Conservation (phyloP, 2,113 vertebrate species). For the Falcunculus frontatus region DNA sequence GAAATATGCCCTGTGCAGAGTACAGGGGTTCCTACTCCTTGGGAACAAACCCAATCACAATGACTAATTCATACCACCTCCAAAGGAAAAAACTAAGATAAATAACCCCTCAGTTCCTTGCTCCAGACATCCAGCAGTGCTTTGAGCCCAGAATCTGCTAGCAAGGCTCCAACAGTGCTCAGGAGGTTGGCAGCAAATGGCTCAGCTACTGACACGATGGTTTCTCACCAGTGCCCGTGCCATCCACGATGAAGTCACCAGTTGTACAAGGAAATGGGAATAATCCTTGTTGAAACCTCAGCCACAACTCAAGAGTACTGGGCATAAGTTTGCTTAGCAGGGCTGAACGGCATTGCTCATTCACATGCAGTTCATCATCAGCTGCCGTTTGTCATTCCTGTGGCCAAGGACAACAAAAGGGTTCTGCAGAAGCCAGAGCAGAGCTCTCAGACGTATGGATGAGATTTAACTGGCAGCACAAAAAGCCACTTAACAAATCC, state of each 20-base stretch:
- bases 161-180: neutral
- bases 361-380: constrained; percentile 37
- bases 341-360: neutral
- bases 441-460: neutral
- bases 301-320: neutral
- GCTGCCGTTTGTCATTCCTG: neutral
- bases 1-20: neutral
- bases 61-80: constrained; percentile 37
- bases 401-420: constrained; percentile 44
- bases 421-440: neutral
- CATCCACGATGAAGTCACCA: neutral
- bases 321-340: neutral
- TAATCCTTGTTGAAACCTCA: constrained; percentile 11
- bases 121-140: neutral
- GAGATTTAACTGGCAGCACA: neutral
- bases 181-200: neutral
- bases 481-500: neutral
- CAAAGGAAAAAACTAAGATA: neutral
- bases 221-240: neutral
- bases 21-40: neutral
- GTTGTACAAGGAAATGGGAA: neutral
- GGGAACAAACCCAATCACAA: neutral
- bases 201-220: neutral
- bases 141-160: neutral
- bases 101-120: neutral